These are phyloP conservation scores for Rhipidura dahli DNA, from an alignment of 2,113 vertebrate genomes.

Conservation along the genomic window DNA sequence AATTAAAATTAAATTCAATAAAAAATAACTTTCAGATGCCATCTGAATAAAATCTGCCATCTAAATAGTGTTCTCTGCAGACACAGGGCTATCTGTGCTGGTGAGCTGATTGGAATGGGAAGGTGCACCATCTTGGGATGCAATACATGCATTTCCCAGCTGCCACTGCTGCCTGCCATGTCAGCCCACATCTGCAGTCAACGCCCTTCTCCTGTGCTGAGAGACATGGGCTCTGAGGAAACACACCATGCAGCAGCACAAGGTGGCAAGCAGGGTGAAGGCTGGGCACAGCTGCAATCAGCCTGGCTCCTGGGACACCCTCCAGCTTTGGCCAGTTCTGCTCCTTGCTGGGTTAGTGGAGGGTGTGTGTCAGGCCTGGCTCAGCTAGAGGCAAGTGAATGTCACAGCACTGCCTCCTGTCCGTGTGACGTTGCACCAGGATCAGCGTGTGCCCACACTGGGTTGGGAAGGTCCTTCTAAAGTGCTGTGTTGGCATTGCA, in stretches of 20 bases:
- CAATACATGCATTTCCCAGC: not conserved
- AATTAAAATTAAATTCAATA: constrained; percentile 57
- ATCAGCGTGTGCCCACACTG: accelerated
- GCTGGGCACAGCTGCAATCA: not conserved
- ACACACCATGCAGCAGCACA: accelerated
- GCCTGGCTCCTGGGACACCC: not conserved
- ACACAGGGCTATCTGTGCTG: not conserved
- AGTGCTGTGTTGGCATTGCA: not conserved
- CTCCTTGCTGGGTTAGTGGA: not conserved
- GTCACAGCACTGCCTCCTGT: not conserved
- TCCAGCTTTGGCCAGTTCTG: not conserved
- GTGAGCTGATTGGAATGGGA: not conserved
- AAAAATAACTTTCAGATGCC: constrained; percentile 28
- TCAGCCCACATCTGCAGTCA: not conserved
- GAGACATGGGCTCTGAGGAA: not conserved
- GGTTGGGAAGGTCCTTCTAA: not conserved
- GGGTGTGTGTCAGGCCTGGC: not conserved
- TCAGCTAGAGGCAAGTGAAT: not conserved
- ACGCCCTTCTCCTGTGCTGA: not conserved
- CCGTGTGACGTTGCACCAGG: not conserved
- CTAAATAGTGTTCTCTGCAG: not conserved
- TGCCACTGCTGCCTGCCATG: not conserved
- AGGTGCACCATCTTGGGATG: not conserved
- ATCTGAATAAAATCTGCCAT: constrained; percentile 9
- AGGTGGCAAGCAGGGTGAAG: not conserved